Evolutionary conservation across 2,888 invertebrate species (phyloP).

Genomic region (Conomelus anceps): DNA sequence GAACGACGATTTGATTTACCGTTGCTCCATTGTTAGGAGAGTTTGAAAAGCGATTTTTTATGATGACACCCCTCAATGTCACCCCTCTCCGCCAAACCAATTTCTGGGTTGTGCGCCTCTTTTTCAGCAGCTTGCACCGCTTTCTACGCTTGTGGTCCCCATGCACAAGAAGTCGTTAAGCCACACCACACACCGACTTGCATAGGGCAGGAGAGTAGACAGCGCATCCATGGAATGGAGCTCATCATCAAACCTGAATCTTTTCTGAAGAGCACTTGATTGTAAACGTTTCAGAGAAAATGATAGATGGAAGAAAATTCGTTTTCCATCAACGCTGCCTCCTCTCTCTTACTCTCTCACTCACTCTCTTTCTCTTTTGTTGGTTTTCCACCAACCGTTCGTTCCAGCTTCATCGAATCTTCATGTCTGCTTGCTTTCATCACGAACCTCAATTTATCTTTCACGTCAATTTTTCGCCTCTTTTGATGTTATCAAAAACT

Average conservation of each 20-base stretch:
- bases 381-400: too few species aligned
- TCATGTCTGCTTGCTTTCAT: not conserved
- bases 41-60: not conserved
- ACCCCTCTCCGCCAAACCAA: not conserved
- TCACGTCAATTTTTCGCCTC: not conserved
- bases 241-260: not conserved
- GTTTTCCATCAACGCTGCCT: not conserved
- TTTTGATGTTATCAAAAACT: not conserved
- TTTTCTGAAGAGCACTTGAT: not conserved
- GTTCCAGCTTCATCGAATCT: not conserved
- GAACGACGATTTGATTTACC: not conserved
- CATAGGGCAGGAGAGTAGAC: not conserved
- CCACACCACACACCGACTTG: too few species aligned
- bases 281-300: not conserved
- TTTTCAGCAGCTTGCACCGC: too few species aligned
- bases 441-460: not conserved
- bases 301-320: not conserved
- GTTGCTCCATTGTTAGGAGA: not conserved
- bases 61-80: not conserved
- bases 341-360: not conserved
- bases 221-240: not conserved
- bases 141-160: not conserved
- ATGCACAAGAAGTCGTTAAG: not conserved
- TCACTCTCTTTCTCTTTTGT: not conserved
- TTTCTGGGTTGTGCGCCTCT: too few species aligned